Conservation (phyloP, 2,888 invertebrate genomes). For the Leptopterna dolabrata region DNA sequence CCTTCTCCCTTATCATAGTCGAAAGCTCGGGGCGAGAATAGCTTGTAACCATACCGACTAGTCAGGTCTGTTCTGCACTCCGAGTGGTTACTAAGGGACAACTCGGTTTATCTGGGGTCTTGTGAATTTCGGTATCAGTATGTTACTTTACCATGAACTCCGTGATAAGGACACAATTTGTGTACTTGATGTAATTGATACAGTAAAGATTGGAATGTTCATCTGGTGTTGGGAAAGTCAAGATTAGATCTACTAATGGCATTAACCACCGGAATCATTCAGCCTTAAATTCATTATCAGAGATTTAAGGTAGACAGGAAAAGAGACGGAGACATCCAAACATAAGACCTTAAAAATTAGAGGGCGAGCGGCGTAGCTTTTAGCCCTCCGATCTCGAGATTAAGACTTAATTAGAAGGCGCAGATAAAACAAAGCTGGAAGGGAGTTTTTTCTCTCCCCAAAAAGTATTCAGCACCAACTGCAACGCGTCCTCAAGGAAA, state of each 20-base stretch:
- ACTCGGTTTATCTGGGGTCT: too few species aligned
- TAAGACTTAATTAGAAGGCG: conserved; percentile 38
- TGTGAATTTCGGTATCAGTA: too few species aligned
- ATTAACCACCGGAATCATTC: neutral
- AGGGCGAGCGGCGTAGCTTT: neutral
- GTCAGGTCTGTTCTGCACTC: too few species aligned
- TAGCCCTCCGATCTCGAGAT: conserved; percentile 18
- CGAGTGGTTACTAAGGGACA: too few species aligned
- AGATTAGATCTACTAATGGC: neutral
- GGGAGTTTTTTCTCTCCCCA: neutral
- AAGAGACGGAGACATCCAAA: neutral
- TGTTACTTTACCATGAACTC: too few species aligned
- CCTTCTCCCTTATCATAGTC: too few species aligned
- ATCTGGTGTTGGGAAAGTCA: neutral
- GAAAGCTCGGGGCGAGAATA: too few species aligned
- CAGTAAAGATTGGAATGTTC: neutral
- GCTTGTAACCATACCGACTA: too few species aligned
- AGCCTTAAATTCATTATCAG: neutral
- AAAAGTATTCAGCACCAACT: neutral
- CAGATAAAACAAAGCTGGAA: conserved; percentile 12
- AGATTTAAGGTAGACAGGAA: neutral
- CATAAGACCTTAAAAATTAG: conserved; percentile 32
- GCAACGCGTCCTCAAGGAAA: neutral
- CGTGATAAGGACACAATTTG: too few species aligned
- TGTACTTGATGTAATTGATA: neutral